Evolutionary conservation across 2,888 invertebrate species (phyloP), one percentile per base, ranked within the genome.

Genomic region (Rhopalosiphum nymphaeae): DNA sequence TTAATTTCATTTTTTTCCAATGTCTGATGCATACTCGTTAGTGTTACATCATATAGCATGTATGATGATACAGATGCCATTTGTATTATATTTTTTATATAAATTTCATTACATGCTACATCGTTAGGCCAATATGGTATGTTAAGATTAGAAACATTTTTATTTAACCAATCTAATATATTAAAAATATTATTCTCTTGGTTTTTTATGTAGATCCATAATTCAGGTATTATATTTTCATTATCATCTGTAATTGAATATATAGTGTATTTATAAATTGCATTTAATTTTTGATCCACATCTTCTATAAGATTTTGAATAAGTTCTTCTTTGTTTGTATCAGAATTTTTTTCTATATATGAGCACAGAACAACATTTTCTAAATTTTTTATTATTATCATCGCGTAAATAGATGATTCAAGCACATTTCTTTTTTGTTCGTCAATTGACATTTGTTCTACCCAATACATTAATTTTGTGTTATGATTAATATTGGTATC

Each of bases 101-200:
- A 56, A 1, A 56, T 78, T n/a, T 29, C 21, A 46, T 93, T 46
- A 26, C 26, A 61, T 21, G 1, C 11, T 16, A 56, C 42, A 9
- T 89, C 16, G 44, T 84, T 78, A 2, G 89, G 89, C 93, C 93
- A 93, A 9, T 93, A 44, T 36, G 93, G 89, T 26, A 84, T n/a
- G 10, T 44, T n/a, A 44, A 3, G 11, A 4, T 16, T n/a, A 9
- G 49, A 7, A 25, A 2, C 0, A 29, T 49, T 78, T 25, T 4
- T 21, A 3, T 89, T 78, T n/a, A 84, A 44, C 89, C 93, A 88
- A 89, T 93, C 78, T 49, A 93, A 89, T 16, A 89, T n/a, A 16
- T 93, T 93, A 84, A 93, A 93, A 56, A 93, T 89, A 49, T 93
- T 93, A n/a, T 89, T 84, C 1, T 44, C 44, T 56, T 93, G 7